Evolutionary conservation across 2,113 vertebrate species (phyloP), one percentile per base, ranked within the genome.

Genomic region (Notothenia coriiceps): DNA sequence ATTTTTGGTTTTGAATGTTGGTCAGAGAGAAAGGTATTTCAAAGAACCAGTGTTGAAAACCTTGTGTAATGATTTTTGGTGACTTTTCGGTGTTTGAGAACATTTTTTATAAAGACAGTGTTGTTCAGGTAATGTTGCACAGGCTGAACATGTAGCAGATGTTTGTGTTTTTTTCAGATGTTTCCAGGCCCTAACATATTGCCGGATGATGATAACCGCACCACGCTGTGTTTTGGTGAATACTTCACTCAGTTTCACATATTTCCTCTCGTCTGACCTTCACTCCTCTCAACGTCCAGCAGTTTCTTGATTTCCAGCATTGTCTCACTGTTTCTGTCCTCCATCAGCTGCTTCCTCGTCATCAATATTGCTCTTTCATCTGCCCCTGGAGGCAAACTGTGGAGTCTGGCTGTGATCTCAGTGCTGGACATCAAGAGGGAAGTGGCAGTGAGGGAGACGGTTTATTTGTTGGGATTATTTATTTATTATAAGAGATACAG

Each of bases 351-450:
- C 50, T 63, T 56, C 59, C 51, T 54, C 60, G 54, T 81, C 69
- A 76, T 77, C 68, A 57, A 46, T 70, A 51, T 70, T 77, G 74
- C 55, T 80, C 82, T 86, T 82, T 83, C 44, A 85, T 86, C 73
- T 65, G 50, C 56, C 84, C 68, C 84, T 5, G 6, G 40, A 46
- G 79, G 67, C 22, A 68, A 60, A 79, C 67, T 8, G 59, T 78
- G 60, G 40, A 52, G 64, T 46, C 63, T 85, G 59, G 46, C 56
- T 47, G 35, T 44, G 66, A 54, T 84, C 65, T 63, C 67, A 35
- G 47, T 2, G 22, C 47, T 10, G 29, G n/a, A 29, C 57, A 63
- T 67, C 5, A 35, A 56, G 69, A 75, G 88, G 82, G 55, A 74
- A 64, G 54, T n/a, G 60, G 57, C 33, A 54, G 33, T 17, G 47